Evolutionary conservation across 1,140 invertebrate genomes (phyloP), one percentile per base, ranked within the genome.

Genomic region (Micrasema minimum): DNA sequence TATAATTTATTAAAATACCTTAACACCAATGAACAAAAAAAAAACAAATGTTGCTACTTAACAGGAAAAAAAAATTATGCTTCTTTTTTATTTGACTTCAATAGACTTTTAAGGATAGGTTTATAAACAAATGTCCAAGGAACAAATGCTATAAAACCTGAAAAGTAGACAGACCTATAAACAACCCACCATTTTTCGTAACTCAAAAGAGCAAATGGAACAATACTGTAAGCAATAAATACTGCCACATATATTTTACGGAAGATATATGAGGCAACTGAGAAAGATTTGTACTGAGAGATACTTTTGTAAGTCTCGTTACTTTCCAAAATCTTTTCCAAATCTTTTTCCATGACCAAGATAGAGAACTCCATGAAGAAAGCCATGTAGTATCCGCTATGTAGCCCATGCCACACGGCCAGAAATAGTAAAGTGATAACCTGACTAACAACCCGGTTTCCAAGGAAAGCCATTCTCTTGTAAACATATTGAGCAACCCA

Each of bases 401-500:
- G 91, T 43, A 94, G 88, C n/a, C 96, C 96, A 80, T 99, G 96
- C 96, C 96, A 99, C 0, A 97, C 72, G 0, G 96, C 94, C 10
- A 99, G 86, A 81, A 97, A 98, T 0, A 90, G 43, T n/a, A 98
- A 82, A 0, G 96, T 93, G 0, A 88, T 85, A 1, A 89, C 80
- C 81, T 98, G 96, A 62, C 95, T 97, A 3, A 93, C 80, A 12
- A 90, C 83, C 26, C 91, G 89, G 79, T 93, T 96, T 18, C 92
- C 92, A 1, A 99, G 83, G 80, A 98, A 98, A 78, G 92, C 93
- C 11, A 98, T 82, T 11, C 96, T 85, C 80, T 98, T 98, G 80
- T 96, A 98, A 41, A 98, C 85, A 78, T 99, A 97, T 82, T 95
- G 90, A 0, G 91, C 90, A 55, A 94, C 92, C 93, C 96, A 98